A percentile compares a stretch with the other conserved stretches of the same genome.
These are phyloP conservation scores for Drosophila sucinea DNA, from an alignment of 1,140 invertebrate species.

Conservation along the genomic window DNA sequence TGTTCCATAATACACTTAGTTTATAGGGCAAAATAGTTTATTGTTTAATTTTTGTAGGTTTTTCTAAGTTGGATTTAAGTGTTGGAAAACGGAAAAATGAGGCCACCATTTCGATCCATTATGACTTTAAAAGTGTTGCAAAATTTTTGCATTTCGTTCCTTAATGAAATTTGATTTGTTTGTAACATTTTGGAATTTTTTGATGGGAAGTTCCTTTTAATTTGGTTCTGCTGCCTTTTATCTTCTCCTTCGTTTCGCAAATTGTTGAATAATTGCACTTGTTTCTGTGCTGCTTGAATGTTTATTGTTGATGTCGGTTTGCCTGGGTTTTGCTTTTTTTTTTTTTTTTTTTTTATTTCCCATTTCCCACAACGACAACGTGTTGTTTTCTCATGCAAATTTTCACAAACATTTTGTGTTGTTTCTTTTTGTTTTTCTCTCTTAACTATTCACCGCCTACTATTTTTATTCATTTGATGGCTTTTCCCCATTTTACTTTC, in stretches of 20 bases:
- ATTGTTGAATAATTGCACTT: constrained; percentile 79
- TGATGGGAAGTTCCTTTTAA: constrained; percentile 2
- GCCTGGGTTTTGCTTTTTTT: constrained; percentile 24
- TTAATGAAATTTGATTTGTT: too few species aligned
- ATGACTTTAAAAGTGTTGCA: too few species aligned
- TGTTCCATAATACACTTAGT: too few species aligned
- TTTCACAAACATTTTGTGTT: constrained; percentile 31
- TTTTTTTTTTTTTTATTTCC: constrained; percentile 40
- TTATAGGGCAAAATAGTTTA: too few species aligned
- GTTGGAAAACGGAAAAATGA: too few species aligned
- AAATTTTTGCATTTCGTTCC: too few species aligned
- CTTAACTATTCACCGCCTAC: constrained; percentile 11
- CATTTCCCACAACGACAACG: constrained; percentile 50
- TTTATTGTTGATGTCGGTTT: constrained; percentile 8
- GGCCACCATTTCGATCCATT: too few species aligned
- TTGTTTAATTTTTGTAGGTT: too few species aligned
- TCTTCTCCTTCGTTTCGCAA: constrained; percentile 52
- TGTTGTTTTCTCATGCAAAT: constrained; percentile 55
- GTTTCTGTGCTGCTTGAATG: constrained; percentile 29
- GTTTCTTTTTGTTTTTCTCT: constrained; percentile 5
- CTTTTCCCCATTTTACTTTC: constrained; percentile 7
- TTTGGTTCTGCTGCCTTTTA: neutral
- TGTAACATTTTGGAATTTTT: too few species aligned
- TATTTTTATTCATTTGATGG: neutral
- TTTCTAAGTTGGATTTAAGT: too few species aligned